Base-by-base conservation (phyloP, 2,113 vertebrate species). In the Puntigrus tetrazona region DNA sequence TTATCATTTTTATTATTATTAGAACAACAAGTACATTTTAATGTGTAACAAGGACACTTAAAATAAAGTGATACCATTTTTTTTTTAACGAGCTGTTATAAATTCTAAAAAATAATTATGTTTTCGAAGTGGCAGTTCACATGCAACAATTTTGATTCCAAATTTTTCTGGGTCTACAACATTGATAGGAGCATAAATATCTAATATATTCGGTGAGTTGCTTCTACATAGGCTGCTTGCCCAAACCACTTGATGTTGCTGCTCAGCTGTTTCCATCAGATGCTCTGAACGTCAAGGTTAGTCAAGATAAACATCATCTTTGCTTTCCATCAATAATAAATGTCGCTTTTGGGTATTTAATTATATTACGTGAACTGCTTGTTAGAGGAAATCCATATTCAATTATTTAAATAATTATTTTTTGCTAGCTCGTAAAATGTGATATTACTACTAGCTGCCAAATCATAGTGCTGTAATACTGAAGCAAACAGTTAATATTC, bases 401-500 rank as follows among this genome's bases (percentile, higher is more conserved):
- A 55, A 55, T 55, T 55, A n/a, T 4, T 22, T 8, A 7, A 52
- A 1, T 22, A 16, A 11, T 59, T 59, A 3, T 52, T 34, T 9
- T 69, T 47, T 65, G 16, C 16, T 65, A 18, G 36, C n/a, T 41
- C 36, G 7, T 2, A 1, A 7, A 43, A 18, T 61, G 7, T 20
- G 13, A n/a, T 57, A 27, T 47, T 29, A 63, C 25, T 29, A 45
- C 25, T 29, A 45, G n/a, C 22, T 10, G 16, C 4, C 36, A 67
- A 29, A 22, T 50, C 38, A 38, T 57, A n/a, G 9, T 7, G 0
- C 47, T 79, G 74, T 43, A 63, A 4, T 36, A 7, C 82, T 85
- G 77, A 85, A 57, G 77, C 55, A 38, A 80, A 76, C 36, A 25
- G 29, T 73, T 73, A 74, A 70, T 85, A 63, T 78, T 73, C 50